Evolutionary conservation across 2,113 vertebrate genomes (phyloP), one percentile per base, ranked within the genome.

Genomic region (Dipodomys merriami): DNA sequence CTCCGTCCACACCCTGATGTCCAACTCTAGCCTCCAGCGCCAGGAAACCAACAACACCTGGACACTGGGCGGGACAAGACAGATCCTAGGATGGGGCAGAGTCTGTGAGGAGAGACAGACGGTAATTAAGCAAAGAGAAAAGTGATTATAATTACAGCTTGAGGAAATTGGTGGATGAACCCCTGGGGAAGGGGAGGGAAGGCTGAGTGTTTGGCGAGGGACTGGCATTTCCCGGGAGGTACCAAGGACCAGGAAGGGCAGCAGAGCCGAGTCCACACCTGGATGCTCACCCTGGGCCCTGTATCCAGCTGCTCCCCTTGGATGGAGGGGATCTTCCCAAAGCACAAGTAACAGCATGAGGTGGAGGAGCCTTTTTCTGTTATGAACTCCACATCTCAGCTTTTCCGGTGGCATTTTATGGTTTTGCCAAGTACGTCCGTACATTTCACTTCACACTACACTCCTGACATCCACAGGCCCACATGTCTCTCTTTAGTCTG

Each of bases 141-240:
- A 90, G 93, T 35, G 12, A 23, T 16, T 6, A 0, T 94, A 95
- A 93, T 96, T 86, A 95, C 12, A 92, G 76, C 76, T 22, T 44
- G 13, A 88, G 95, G 94, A 77, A 85, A 33, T 73, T n/a, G 77
- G 33, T 12, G 19, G 90, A 88, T 53, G 65, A 69, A 49, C 29
- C 25, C n/a, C 27, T 0, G 39, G 25, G 15, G 10, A 15, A 13
- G 3, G 6, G n/a, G 19, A 13, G 22, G 15, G 10, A 6, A 18
- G 64, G 74, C 7, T 5, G 72, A 73, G 71, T 16, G 25, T 49
- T 79, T 27, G 12, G 49, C 1, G 57, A 62, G 62, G 29, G 8
- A 25, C 3, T 29, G 80, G 76, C 67, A n/a, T 39, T 78, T 39
- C 25, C 4, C 15, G 18, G 25, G 18, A 11, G 62, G 53, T 30